Percentiles rank a stretch among this genome's conserved stretches.
These are phyloP conservation scores for Neodon shergylaensis DNA, from an alignment of 2,113 vertebrate genomes.

Conservation along the genomic window DNA sequence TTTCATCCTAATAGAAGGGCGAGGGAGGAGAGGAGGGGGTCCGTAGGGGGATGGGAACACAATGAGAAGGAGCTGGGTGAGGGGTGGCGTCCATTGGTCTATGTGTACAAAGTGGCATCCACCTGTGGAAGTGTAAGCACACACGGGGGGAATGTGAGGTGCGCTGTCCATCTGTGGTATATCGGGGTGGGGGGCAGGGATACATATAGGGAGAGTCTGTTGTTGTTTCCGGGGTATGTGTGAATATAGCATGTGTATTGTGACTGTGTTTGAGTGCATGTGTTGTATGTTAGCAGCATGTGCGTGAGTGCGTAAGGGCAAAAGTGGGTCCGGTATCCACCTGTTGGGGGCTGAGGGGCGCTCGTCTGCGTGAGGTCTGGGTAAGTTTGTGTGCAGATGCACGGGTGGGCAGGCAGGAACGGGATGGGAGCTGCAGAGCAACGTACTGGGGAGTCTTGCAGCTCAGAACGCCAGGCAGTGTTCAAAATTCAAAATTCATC, in stretches of 20 bases:
- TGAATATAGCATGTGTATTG: too few species aligned
- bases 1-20: constrained; percentile 65
- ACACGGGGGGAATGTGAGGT: too few species aligned
- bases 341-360: fast-evolving
- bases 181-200: too few species aligned
- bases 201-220: background rate
- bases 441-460: background rate
- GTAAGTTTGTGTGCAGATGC: background rate
- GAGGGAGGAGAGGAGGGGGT: background rate
- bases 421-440: background rate
- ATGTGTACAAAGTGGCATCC: background rate
- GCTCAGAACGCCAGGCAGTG: background rate
- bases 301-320: fast-evolving
- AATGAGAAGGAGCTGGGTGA: background rate
- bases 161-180: too few species aligned
- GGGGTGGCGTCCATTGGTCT: background rate
- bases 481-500: background rate
- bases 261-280: too few species aligned
- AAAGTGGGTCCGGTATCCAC: background rate
- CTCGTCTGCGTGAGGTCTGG: fast-evolving
- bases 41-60: fast-evolving
- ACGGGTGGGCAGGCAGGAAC: background rate
- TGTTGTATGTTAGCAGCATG: background rate
- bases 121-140: too few species aligned
- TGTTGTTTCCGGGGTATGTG: too few species aligned